Evolutionary conservation across 2,113 vertebrate species (phyloP), one percentile per base, ranked within the genome.

Genomic region (Syngnathus typhle): DNA sequence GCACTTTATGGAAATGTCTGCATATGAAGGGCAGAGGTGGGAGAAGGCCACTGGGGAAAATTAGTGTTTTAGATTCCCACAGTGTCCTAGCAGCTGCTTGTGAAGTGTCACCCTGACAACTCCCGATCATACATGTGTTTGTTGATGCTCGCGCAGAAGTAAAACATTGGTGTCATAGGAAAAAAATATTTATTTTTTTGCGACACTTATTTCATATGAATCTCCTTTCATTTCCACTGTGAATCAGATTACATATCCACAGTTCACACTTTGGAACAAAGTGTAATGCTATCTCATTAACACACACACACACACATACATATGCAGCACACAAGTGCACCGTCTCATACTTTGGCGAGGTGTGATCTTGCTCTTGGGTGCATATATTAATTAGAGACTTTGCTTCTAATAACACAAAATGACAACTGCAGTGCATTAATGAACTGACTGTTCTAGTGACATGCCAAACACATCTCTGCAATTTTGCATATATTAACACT

Each of bases 1-100:
- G 75, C 79, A 77, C 83, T 89, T 88, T 85, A 89, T 89, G 88
- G 83, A 89, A 87, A 90, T 89, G 78, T 69, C 65, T 82, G 82
- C 65, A 84, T 79, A 79, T 77, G 73, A 80, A 85, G 84, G 85
- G 74, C 84, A 84, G 78, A 83, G 87, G 84, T 80, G 82, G 6
- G n/a, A 72, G 77, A 77, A 81, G 82, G 85, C 81, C 79, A 77
- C 71, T 41, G 76, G 76, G 27, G 83, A 85, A 88, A 88, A 88
- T 86, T 77, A 79, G 84, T 81, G 82, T 86, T 89, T 88, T 85
- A 81, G 77, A 84, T 84, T 78, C 73, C 76, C 52, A 41, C 65
- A 80, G 68, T 70, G 74, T 80, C 75, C 78, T 67, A 67, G 59
- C 73, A 52, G 79, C 81, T 3, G 70, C 67, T 5, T 55, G 69